A percentile compares a stretch with the other conserved stretches of the same genome.
Evolutionary conservation across 2,797 vertebrate species (phyloP).

Genomic region (Pseudomugil tenellus): DNA sequence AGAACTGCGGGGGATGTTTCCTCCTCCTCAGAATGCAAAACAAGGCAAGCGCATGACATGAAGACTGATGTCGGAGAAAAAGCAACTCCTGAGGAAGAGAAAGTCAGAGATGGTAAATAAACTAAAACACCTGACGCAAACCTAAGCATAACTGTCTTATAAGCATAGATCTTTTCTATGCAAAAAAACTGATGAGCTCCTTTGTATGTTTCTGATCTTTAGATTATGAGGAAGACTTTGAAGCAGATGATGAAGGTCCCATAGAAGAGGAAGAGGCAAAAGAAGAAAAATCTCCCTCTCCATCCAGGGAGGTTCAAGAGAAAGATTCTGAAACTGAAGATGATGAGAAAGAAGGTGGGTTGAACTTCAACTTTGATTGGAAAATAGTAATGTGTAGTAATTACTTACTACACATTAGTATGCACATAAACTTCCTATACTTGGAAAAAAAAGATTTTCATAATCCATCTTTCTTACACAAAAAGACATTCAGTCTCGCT

Average conservation of each 20-base stretch:
- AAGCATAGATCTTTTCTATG: neutral
- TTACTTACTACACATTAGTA: neutral
- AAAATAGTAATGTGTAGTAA: neutral
- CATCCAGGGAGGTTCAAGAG: conserved; percentile 56
- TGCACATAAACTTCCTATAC: neutral
- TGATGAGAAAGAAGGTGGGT: conserved; percentile 78
- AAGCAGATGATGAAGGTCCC: conserved; percentile 87
- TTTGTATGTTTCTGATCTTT: conserved; percentile 38
- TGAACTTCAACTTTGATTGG: neutral
- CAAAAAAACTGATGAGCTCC: fast-evolving
- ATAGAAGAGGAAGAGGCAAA: conserved; percentile 71
- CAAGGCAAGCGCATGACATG: conserved; percentile 26
- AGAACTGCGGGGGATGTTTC: neutral
- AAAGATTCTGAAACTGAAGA: conserved; percentile 76
- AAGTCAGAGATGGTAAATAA: conserved; percentile 74
- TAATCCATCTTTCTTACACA: conserved; percentile 27
- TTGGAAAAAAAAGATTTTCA: neutral
- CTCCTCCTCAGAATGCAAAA: conserved; percentile 39
- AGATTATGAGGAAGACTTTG: conserved; percentile 97
- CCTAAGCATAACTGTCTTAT: neutral
- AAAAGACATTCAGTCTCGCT: conserved; percentile 65
- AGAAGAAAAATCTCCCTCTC: conserved; percentile 70
- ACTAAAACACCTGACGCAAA: neutral
- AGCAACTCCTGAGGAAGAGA: conserved; percentile 39
- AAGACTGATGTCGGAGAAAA: conserved; percentile 40